Evolutionary conservation across 2,888 invertebrate genomes (phyloP).

Genomic region (Laothoe populi): DNA sequence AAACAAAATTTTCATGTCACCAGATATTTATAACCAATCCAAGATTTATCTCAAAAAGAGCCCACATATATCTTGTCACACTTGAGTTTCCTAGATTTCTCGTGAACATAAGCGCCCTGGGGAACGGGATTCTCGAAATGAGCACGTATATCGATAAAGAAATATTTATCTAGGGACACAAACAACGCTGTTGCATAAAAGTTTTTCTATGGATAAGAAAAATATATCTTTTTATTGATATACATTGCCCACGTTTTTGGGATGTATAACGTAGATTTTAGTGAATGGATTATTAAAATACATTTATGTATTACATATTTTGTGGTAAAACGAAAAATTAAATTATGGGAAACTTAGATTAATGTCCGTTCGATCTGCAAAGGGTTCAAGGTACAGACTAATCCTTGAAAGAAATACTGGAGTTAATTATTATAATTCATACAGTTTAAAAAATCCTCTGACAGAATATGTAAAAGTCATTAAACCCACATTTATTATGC

Average conservation of each 20-base stretch:
- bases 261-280: background rate
- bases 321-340: too few relatives aligned
- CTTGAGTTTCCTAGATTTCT: slow-evolving; percentile 14
- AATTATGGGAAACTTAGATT: too few relatives aligned
- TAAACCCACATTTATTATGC: too few relatives aligned
- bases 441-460: too few relatives aligned
- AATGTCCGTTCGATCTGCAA: too few relatives aligned
- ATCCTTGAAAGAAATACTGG: too few relatives aligned
- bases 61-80: background rate
- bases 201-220: background rate
- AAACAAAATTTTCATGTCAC: too few relatives aligned
- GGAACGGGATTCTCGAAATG: background rate
- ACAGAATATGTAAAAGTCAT: too few relatives aligned
- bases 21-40: too few relatives aligned
- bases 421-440: too few relatives aligned
- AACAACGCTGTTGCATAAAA: background rate
- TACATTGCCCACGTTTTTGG: background rate
- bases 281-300: background rate
- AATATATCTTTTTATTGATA: background rate
- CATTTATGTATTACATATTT: background rate
- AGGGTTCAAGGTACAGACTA: too few relatives aligned
- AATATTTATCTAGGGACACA: slow-evolving; percentile 13
- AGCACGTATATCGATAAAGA: slow-evolving; percentile 6
- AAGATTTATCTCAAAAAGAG: slow-evolving; percentile 1
- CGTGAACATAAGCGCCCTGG: slow-evolving; percentile 5